These are phyloP conservation scores for Drosophila robusta DNA, from an alignment of 2,888 invertebrate species.

Conservation along the genomic window DNA sequence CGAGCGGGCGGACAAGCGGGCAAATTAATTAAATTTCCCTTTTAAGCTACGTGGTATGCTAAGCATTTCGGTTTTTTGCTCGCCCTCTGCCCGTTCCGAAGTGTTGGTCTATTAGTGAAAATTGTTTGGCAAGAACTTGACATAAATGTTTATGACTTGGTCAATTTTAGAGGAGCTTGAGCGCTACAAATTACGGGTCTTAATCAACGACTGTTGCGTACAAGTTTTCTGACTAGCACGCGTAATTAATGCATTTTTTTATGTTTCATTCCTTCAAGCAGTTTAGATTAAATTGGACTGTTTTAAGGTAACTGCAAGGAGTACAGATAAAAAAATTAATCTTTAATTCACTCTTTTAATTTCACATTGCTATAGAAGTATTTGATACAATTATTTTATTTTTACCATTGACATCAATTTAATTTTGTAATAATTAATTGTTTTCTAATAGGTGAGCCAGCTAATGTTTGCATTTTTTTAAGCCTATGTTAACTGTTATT, in stretches of 20 bases:
- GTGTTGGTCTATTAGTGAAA: conserved; percentile 38
- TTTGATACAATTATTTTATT: no score
- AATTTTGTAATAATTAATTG: no score
- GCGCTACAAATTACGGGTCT: not conserved
- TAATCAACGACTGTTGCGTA: not conserved
- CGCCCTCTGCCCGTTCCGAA: not conserved
- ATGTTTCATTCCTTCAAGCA: no score
- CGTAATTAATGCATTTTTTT: not conserved
- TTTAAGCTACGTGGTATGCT: conserved; percentile 61
- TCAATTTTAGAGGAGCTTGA: conserved; percentile 5
- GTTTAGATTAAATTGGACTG: no score
- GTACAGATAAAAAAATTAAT: no score
- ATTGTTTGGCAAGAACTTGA: conserved; percentile 29
- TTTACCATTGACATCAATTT: no score
- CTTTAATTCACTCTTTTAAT: no score
- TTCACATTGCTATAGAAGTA: no score
- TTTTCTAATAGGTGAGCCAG: no score
- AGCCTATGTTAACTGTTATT: no score
- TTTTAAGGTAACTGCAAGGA: no score
- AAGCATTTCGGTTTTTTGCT: conserved; percentile 32
- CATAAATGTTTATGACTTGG: conserved; percentile 32
- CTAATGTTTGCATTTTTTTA: no score
- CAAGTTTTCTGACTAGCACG: not conserved
- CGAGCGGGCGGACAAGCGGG: conserved; percentile 21
- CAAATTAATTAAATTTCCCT: conserved; percentile 75